Base-by-base conservation (phyloP, 2,888 invertebrate species). In the Acleris emargana region DNA sequence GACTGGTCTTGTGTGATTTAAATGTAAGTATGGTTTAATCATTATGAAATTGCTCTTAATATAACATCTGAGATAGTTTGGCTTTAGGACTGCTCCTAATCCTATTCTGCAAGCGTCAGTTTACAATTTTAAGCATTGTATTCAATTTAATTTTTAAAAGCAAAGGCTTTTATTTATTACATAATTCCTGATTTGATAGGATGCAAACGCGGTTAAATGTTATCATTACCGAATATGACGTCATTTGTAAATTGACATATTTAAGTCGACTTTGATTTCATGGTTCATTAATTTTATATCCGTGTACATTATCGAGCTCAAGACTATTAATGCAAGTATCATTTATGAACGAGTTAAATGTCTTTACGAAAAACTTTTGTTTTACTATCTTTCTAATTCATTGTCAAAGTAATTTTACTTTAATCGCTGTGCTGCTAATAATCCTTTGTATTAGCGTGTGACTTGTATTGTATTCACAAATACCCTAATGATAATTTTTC, bases 1-100 rank as follows among this genome's bases (percentile, higher is more conserved):
- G 94, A 77, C 91, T 92, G 72, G 93, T 96, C 3, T 93, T 96
- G 58, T 96, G 96, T 81, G 94, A 95, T 81, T 90, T 96, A 60
- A 94, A 94, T 84, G 93, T 94, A 79, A 89, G 91, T 89, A 76
- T 77, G 0, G 13, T n/a, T 43, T 55, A 1, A 22, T 43, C 1
- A 38, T n/a, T 54, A 43, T 25, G 6, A 51, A 22, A 22, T 45
- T 45, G 4, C 9, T 38, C 13, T 9, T 11, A 4, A 38, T 13
- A 13, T 38, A 38, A 11, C 3, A 32, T 32, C 32, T 11, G 11
- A 28, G 7, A 38, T 38, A 38, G 38, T 38, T 38, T 11, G 38
- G 38, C 4, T 38, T 38, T 13, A 13, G 13, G 13, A 3, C 13
- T 32, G 32, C 32, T 38, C 38, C 38, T 11, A 38, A 13, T 38